Base-by-base conservation (phyloP, 2,888 invertebrate genomes). In the Elysia crispata region DNA sequence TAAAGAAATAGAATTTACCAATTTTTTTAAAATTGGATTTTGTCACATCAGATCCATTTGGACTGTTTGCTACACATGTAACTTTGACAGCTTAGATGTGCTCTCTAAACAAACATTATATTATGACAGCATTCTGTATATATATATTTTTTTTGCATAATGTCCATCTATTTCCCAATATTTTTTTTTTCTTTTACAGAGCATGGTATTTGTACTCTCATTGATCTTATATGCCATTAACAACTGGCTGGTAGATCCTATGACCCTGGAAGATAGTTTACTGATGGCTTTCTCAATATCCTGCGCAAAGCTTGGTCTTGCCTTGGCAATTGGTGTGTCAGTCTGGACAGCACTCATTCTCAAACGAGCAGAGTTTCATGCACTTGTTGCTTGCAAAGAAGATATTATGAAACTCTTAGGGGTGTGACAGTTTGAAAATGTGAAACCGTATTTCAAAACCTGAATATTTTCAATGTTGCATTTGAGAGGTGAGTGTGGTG, bases 361-460 rank as follows among this genome's bases (percentile, higher is more conserved):
- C 62, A 86, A 86, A 60, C 74, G 85, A n/a, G 86, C 84, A 3
- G 90, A 90, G 82, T 84, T 82, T 8, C 86, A 88, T 69, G 88
- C 86, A 3, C 82, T 88, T 30, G 82, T 85, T 54, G 86, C 87
- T 8, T 83, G 86, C 8, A 83, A 86, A 66, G 80, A 83, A 30
- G 88, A 89, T 28, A 33, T 83, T 1, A 41, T 73, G 73, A 78
- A 78, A 54, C 54, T 78, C 28, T 30, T 78, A 18, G 30, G 72
- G 33, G 28, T 77, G 11, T 77, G 62, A 77, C 20, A 49, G 8
- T 25, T 41, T 6, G 41, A 41, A 3, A 41, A 41, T n/a, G 41
- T 41, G 11, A 41, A 41, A 41, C 11, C n/a, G n/a, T n/a, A n/a
- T n/a, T n/a, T n/a, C n/a, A n/a, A n/a, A n/a, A n/a, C n/a, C n/a